Conservation (phyloP, 1,140 invertebrate genomes). For the Patella vulgata region DNA sequence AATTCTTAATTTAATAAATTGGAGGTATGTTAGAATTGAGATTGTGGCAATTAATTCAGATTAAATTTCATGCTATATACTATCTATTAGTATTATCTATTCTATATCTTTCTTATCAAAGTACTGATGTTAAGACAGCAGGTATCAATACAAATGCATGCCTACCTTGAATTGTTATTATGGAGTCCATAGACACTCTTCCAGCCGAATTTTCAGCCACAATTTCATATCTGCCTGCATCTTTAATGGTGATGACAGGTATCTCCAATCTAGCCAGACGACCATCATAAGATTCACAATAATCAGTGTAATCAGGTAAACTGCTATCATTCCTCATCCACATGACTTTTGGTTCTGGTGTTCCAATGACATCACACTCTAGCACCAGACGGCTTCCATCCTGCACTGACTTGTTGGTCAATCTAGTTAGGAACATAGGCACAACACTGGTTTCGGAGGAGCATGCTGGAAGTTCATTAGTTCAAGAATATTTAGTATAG, state of each 20-base stretch:
- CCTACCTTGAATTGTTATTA: conserved; percentile 49
- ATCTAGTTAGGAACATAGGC: conserved; percentile 51
- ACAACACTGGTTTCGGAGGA: conserved; percentile 33
- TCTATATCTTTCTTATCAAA: too few relatives aligned
- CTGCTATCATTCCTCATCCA: conserved; percentile 39
- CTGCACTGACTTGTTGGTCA: conserved; percentile 34
- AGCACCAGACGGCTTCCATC: conserved; percentile 41
- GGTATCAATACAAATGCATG: too few relatives aligned
- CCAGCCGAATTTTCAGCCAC: conserved; percentile 44
- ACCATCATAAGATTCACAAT: conserved; percentile 42
- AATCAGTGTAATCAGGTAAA: conserved; percentile 12
- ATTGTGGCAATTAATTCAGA: too few relatives aligned
- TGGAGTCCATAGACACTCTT: conserved; percentile 38
- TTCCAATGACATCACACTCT: conserved; percentile 55
- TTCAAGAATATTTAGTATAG: too few relatives aligned
- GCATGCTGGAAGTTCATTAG: conserved; percentile 7
- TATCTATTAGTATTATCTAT: too few relatives aligned
- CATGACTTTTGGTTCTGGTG: conserved; percentile 41
- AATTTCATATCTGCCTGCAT: conserved; percentile 49
- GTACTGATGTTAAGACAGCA: too few relatives aligned
- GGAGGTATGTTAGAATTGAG: too few relatives aligned
- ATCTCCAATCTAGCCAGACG: conserved; percentile 43
- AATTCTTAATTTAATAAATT: too few relatives aligned
- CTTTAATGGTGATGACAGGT: conserved; percentile 22
- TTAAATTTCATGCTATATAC: too few relatives aligned